phyloP scores from a whole-genome alignment of 2,113 vertebrate species.

The Pangasianodon gigas region DNA sequence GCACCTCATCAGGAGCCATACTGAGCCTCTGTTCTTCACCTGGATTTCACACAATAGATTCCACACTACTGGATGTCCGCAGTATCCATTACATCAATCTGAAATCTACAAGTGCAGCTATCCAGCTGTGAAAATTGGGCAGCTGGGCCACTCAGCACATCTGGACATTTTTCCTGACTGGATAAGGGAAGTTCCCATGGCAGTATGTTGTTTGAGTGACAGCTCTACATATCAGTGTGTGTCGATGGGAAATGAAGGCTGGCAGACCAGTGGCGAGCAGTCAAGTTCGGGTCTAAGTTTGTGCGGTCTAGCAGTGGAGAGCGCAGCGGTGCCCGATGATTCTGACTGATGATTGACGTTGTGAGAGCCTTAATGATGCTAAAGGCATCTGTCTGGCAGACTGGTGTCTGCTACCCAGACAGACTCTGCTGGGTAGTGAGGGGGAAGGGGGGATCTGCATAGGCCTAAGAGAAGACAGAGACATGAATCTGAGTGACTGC shows the following conservation, averaged over 20 bases:
- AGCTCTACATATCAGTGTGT: conserved; percentile 8
- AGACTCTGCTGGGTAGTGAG: conserved; percentile 14
- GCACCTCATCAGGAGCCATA: conserved; percentile 30
- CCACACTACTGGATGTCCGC: background rate
- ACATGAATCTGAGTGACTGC: conserved; percentile 34
- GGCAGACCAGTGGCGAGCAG: conserved; percentile 39
- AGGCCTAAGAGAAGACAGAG: conserved; percentile 33
- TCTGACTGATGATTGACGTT: conserved; percentile 43
- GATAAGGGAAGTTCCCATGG: background rate
- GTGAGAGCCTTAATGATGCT: conserved; percentile 43
- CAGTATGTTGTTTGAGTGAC: conserved; percentile 21
- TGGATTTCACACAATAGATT: conserved; percentile 7
- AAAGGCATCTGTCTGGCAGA: conserved; percentile 51
- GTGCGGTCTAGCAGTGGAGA: conserved; percentile 42
- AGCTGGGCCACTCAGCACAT: background rate
- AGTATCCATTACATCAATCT: background rate
- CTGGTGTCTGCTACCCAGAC: conserved; percentile 47
- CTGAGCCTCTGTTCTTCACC: conserved; percentile 11
- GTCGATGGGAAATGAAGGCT: conserved; percentile 19
- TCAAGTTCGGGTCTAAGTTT: conserved; percentile 33
- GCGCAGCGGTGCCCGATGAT: conserved; percentile 7
- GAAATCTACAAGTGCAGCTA: conserved; percentile 1
- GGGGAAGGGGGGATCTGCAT: background rate
- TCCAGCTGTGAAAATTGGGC: conserved; percentile 12
- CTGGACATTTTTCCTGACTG: background rate